Conservation (phyloP, 2,797 vertebrate genomes). For the Melanogrammus aeglefinus region DNA sequence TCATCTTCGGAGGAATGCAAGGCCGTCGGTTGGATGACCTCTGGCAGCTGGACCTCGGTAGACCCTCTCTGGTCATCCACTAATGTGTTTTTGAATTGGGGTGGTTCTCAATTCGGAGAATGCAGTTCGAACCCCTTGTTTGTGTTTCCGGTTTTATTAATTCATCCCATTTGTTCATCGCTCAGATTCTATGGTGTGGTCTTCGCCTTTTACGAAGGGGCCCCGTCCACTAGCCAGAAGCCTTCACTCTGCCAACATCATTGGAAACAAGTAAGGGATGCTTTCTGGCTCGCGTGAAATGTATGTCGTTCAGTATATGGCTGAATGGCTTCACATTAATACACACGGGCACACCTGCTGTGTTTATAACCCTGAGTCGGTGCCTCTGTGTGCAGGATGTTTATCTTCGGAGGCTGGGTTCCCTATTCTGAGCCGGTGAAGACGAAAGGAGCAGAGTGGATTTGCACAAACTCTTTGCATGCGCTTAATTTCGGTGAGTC, state of each 20-base stretch:
- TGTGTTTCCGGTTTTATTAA: background rate
- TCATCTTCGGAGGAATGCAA: slow-evolving; percentile 95
- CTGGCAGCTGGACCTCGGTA: slow-evolving; percentile 95
- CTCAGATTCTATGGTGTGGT: slow-evolving; percentile 93
- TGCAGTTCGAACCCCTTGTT: background rate
- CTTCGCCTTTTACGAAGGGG: slow-evolving; percentile 81
- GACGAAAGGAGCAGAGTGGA: slow-evolving; percentile 82
- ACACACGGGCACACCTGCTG: background rate
- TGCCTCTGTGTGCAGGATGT: slow-evolving; percentile 82
- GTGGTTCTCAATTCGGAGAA: background rate
- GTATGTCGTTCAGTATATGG: background rate
- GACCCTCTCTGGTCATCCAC: background rate
- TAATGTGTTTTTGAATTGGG: background rate
- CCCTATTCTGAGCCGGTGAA: slow-evolving; percentile 75
- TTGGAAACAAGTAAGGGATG: slow-evolving; percentile 88
- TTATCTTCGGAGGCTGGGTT: slow-evolving; percentile 95
- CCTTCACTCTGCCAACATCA: slow-evolving; percentile 90
- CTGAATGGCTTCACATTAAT: background rate
- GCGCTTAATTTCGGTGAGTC: slow-evolving; percentile 88
- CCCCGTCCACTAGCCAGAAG: slow-evolving; percentile 86
- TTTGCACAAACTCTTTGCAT: slow-evolving; percentile 87
- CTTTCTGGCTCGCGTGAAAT: slow-evolving; percentile 1
- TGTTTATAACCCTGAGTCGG: background rate
- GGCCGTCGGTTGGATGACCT: slow-evolving; percentile 87
- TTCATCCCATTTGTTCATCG: slow-evolving; percentile 12